Evolutionary conservation across 1,140 invertebrate species (phyloP).

Genomic region (Limonius californicus): DNA sequence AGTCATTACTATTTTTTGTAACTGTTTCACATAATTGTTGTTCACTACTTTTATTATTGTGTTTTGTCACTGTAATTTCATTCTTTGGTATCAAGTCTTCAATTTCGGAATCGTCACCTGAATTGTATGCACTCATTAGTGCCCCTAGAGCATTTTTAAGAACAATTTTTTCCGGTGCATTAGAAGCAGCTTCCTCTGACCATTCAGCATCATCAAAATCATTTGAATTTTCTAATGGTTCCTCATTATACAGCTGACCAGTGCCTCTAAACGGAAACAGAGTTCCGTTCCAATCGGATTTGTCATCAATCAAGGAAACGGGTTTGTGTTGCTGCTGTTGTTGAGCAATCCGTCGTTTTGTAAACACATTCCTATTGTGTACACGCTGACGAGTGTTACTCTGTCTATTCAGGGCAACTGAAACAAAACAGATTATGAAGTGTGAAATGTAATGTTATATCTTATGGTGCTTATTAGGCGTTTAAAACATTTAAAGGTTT

Average conservation of each 20-base stretch:
- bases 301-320: constrained; percentile 40
- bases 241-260: constrained; percentile 35
- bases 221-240: constrained; percentile 26
- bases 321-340: constrained; percentile 10
- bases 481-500: no score
- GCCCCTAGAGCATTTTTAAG: constrained; percentile 37
- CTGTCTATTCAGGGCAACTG: constrained; percentile 8
- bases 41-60: no score
- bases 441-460: no score
- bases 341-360: not conserved
- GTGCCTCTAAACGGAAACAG: constrained; percentile 47
- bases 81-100: not conserved
- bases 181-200: constrained; percentile 26
- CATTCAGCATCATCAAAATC: constrained; percentile 42
- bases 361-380: not conserved
- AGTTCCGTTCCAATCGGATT: constrained; percentile 43
- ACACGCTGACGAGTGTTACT: not conserved
- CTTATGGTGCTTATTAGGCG: no score
- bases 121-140: constrained; percentile 53
- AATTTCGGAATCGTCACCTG: not conserved
- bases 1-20: constrained; percentile 45
- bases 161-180: constrained; percentile 21
- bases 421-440: not conserved
- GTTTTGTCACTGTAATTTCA: no score
- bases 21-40: not conserved